Evolutionary conservation across 1,140 invertebrate species (phyloP), one percentile per base, ranked within the genome.

Genomic region (Reticulitermes speratus): DNA sequence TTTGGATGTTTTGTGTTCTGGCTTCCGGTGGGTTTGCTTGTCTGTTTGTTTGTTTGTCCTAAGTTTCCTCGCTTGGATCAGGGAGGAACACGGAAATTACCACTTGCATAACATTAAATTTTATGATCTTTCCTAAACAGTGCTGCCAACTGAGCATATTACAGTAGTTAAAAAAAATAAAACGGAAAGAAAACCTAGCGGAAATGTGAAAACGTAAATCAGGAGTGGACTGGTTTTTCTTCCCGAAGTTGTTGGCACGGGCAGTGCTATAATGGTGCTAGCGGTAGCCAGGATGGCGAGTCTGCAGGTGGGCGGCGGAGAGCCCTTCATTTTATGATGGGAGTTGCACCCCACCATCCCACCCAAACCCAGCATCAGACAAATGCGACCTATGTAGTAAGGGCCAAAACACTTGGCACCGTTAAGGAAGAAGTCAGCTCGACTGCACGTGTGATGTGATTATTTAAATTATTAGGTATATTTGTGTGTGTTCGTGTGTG

Each of bases 21-120:
- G 30, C 23, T 86, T 86, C 85, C 65, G n/a, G 65, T 86, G 52
- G 52, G 85, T 75, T 75, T 75, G 9, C 38, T 75, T 75, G 65
- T 7, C n/a, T 75, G 25, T 75, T 30, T 75, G 65, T 75, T 30
- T 75, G 65, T 30, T 30, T 75, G 25, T 82, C 6, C 19, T 75
- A 12, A 65, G 38, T 44, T 44, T 16, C 16, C 32, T 25, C 19
- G 82, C 3, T 38, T 82, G 82, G 23, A 82, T 38, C 44, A 44
- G 30, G 84, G 55, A 85, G 14, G 23, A 75, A 52, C 32, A 85
- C 84, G 85, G 85, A 86, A 81, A 81, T 86, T 86, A 86, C 85
- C 85, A 86, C 85, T 86, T 86, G 65, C 65, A 86, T 65, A 86
- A 81, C 85, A 55, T 65, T 69, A 86, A 69, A 86, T 86, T 86